Base-by-base conservation (phyloP, 2,888 invertebrate genomes). In the Phyllotreta cruciferae region DNA sequence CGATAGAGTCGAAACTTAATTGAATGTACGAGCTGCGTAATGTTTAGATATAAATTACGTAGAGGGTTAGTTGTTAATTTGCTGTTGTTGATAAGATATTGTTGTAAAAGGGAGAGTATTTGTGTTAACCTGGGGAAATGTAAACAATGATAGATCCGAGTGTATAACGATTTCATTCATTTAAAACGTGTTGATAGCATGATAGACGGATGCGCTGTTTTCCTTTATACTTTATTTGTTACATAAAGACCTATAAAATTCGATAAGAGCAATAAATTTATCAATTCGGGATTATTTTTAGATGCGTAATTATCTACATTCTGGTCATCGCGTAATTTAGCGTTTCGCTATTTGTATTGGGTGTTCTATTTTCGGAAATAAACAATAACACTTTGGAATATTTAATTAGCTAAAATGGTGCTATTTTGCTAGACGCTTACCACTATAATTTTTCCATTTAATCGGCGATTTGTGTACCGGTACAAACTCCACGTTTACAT, bases 181-280 rank as follows among this genome's bases (percentile, higher is more conserved):
- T 42, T 36, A 14, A 57, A 44, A 69, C 71, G 70, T 71, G 71
- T 9, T 54, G 37, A 6, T 11, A 50, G 65, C 70, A 70, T 72
- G 71, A 60, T 57, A 58, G 42, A 4, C 10, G 41, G 13, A 60
- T 65, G 58, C 9, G 62, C 36, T 60, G 37, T 47, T 60, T 64
- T 44, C 64, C 1, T 63, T 64, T 45, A 60, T 54, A 56, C 47
- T 39, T 55, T 56, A 39, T 60, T 64, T 11, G 14, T 37, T 36
- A 52, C 11, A 52, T 38, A 5, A 52, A 52, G 52, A 44, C 54
- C 61, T 54, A 50, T 10, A 57, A 58, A 49, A 41, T 41, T 41
- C 41, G 67, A 67, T 67, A 67, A 63, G 56, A 11, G 8, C 63
- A 56, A 65, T 66, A 36, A 45, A 45, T 44, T 42, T 53, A 53